Percentiles rank a stretch among this genome's conserved stretches.
Evolutionary conservation across 2,888 invertebrate genomes (phyloP).

Genomic region (Scelioninae gen. 1): DNA sequence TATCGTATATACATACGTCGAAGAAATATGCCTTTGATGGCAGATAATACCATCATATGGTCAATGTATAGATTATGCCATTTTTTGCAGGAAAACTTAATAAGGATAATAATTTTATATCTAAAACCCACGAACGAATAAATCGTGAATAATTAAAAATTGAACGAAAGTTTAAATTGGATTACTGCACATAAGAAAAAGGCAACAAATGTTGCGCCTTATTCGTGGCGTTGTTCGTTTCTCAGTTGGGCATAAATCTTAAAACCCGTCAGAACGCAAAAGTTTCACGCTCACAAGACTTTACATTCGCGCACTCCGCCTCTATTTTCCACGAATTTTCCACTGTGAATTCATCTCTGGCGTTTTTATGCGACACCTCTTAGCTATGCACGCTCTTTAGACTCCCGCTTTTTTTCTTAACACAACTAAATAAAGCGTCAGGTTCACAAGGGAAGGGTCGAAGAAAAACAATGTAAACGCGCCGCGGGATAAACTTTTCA

Average conservation of each 20-base stretch:
- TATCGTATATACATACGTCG: no score
- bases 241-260: constrained; percentile 55
- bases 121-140: no score
- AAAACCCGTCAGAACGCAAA: constrained; percentile 59
- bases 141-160: constrained; percentile 21
- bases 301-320: constrained; percentile 60
- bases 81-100: no score
- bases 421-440: constrained; percentile 31
- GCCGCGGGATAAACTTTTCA: constrained; percentile 1
- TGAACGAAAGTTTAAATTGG: constrained; percentile 35
- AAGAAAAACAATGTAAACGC: constrained; percentile 33
- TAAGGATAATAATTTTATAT: no score
- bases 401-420: constrained; percentile 36
- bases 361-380: constrained; percentile 59
- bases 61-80: no score
- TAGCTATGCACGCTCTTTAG: constrained; percentile 37
- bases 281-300: constrained; percentile 64
- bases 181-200: constrained; percentile 31
- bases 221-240: constrained; percentile 49
- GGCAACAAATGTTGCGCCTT: constrained; percentile 44
- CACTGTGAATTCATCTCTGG: constrained; percentile 57
- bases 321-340: constrained; percentile 68
- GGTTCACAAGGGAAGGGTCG: not conserved
- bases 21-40: no score
- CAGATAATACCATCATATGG: no score